phyloP scores from a whole-genome alignment of 2,113 vertebrate genomes.

The Progne subis region DNA sequence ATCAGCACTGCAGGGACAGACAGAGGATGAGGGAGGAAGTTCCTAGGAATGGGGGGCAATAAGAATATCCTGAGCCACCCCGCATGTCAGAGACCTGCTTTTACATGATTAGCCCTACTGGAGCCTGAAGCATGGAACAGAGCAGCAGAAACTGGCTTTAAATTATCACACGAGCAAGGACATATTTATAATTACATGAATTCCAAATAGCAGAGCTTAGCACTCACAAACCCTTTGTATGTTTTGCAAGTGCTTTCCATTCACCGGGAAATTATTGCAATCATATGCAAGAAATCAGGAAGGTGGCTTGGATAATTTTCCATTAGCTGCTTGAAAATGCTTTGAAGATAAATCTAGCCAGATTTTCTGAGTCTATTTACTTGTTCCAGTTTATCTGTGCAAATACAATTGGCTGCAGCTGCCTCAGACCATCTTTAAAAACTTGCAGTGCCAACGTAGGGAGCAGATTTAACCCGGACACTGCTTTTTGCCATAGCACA shows the following conservation, averaged over 20 bases:
- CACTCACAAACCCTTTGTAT: not conserved
- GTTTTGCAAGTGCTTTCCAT: constrained; percentile 12
- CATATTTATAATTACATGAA: not conserved
- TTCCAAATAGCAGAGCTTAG: not conserved
- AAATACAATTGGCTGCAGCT: constrained; percentile 36
- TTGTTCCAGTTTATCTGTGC: constrained; percentile 45
- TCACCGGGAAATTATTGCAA: not conserved
- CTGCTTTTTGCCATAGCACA: not conserved
- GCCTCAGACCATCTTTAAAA: constrained; percentile 10
- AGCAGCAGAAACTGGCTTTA: not conserved
- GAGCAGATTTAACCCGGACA: not conserved
- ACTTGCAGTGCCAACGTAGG: not conserved
- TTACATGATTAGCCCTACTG: not conserved
- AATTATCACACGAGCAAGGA: not conserved
- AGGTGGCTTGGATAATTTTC: constrained; percentile 50
- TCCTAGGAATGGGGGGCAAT: accelerated
- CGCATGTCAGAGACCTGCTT: not conserved
- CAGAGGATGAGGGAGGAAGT: not conserved
- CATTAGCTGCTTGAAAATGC: constrained; percentile 48
- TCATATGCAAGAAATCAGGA: constrained; percentile 19
- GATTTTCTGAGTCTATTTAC: constrained; percentile 10
- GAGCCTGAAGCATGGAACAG: not conserved
- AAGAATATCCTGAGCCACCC: not conserved
- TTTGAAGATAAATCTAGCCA: constrained; percentile 47
- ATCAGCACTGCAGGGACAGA: not conserved